Conservation (phyloP, 2,797 vertebrate genomes). For the Moxostoma hubbsi region DNA sequence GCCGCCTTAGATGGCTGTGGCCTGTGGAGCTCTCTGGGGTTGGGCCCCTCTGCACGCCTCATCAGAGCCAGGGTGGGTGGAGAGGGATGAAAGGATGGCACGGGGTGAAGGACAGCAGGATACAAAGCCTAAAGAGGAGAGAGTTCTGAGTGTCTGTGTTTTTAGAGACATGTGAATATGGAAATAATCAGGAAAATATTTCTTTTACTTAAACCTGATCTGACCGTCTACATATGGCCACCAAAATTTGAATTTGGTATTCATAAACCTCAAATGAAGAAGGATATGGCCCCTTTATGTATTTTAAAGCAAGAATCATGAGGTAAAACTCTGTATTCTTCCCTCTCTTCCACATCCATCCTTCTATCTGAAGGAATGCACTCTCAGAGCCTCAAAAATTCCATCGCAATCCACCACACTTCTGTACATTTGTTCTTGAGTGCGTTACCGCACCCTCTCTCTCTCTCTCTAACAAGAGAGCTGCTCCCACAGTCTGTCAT, state of each 20-base stretch:
- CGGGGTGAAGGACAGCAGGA: conserved; percentile 10
- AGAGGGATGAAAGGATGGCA: conserved; percentile 37
- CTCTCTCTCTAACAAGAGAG: conserved; percentile 31
- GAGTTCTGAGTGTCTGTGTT: conserved; percentile 4
- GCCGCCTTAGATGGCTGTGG: conserved; percentile 67
- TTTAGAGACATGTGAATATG: background rate
- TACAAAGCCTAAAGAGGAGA: background rate
- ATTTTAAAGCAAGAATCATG: conserved; percentile 25
- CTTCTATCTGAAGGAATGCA: background rate
- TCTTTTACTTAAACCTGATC: background rate
- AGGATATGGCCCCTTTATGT: too few relatives aligned
- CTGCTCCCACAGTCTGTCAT: conserved; percentile 49
- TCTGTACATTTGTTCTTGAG: conserved; percentile 2
- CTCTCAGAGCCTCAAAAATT: background rate
- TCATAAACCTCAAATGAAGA: too few relatives aligned
- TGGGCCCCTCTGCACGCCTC: conserved; percentile 30
- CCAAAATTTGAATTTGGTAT: too few relatives aligned
- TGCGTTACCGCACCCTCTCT: background rate
- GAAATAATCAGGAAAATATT: background rate
- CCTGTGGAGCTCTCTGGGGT: conserved; percentile 68
- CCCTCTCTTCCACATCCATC: conserved; percentile 35
- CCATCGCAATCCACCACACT: conserved; percentile 41
- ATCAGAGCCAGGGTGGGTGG: conserved; percentile 46
- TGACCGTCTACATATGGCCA: too few relatives aligned
- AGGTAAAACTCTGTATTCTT: background rate